A percentile compares a stretch with the other conserved stretches of the same genome.
phyloP scores from a whole-genome alignment of 1,140 invertebrate species.

The Homalodisca vitripennis region DNA sequence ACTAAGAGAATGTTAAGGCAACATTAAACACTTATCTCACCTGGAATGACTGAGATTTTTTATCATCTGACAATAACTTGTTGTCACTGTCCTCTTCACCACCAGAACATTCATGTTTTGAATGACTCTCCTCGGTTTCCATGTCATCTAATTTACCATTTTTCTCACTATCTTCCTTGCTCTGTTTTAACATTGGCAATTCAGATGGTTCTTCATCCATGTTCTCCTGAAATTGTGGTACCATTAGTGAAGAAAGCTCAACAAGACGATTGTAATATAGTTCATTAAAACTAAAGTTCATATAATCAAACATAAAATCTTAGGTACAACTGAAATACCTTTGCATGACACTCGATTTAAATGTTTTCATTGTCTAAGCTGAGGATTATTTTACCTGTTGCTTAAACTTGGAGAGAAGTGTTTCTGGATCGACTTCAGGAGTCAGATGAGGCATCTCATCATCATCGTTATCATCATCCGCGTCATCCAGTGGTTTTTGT shows the following conservation, averaged over 20 bases:
- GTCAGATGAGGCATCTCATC: conserved; percentile 17
- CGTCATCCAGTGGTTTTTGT: conserved; percentile 9
- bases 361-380: no score
- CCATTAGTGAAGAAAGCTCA: no score
- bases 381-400: no score
- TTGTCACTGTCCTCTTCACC: conserved; percentile 43
- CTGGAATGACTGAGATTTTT: conserved; percentile 42
- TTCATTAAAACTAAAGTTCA: no score
- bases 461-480: not conserved
- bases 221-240: no score
- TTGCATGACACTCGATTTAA: no score
- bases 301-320: no score
- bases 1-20: no score
- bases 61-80: conserved; percentile 41
- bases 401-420: conserved; percentile 10
- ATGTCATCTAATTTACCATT: conserved; percentile 36
- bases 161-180: conserved; percentile 34
- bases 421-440: conserved; percentile 9
- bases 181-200: conserved; percentile 35
- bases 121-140: conserved; percentile 44
- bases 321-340: no score
- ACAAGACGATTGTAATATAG: no score
- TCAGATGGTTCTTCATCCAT: conserved; percentile 23
- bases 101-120: conserved; percentile 39
- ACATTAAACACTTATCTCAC: conserved; percentile 1